Evolutionary conservation across 2,888 invertebrate species (phyloP), one percentile per base, ranked within the genome.

Genomic region (Eulithis testata): DNA sequence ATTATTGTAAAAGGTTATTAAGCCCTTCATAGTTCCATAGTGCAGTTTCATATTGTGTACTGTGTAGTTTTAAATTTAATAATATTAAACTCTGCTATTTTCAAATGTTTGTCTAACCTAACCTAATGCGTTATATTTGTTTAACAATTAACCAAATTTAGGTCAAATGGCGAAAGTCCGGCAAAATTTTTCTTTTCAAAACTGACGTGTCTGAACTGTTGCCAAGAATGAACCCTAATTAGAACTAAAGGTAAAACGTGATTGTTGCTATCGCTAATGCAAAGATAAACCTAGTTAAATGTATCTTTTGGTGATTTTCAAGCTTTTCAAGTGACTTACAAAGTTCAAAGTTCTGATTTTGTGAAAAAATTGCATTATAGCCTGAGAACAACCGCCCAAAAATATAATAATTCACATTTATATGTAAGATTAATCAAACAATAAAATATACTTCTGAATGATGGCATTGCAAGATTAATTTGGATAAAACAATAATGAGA

Each of bases 171-270:
- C 37, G 55, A 37, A 60, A 51, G 4, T 58, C 21, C 3, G 40
- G 40, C 64, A 70, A 69, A 71, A 69, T 69, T 62, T 71, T 65
- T 72, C 70, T 68, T 67, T 71, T 61, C 66, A 66, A 69, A 63
- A 63, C 67, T 61, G 68, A 65, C 73, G 55, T 73, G 68, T 75
- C 75, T 83, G 81, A 83, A 80, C 58, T 45, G 56, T 14, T 47
- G 81, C 83, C 83, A 84, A 76, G 64, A 69, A 74, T 14, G 52
- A 60, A 52, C 43, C 52, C 52, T 78, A 81, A 79, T 81, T 79
- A 82, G 80, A 75, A 71, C 56, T 9, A 52, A 45, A 68, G 68
- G 54, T 70, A 71, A 47, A 12, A 47, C n/a, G n/a, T n/a, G 40
- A 40, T 9, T 40, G 0, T 8, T 8, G 8, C 9, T 40, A 2